Evolutionary conservation across 2,888 invertebrate species (phyloP).

Genomic region (Sarcophaga rosellei): DNA sequence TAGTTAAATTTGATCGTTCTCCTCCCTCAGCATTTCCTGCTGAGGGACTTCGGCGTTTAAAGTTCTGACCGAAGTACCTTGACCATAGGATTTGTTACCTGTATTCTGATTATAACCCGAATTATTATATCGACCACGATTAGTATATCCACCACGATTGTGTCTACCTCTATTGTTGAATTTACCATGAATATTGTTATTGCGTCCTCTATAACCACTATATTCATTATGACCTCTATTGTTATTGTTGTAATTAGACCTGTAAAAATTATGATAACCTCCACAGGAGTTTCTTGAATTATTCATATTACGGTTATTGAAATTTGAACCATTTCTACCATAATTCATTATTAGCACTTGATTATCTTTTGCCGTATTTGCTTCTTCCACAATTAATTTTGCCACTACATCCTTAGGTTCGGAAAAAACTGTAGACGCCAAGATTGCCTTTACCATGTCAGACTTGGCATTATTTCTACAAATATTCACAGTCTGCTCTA

Average conservation of each 20-base stretch:
- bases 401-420: background rate
- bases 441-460: conserved; percentile 10
- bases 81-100: background rate
- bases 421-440: background rate
- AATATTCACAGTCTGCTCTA: background rate
- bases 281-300: too few relatives aligned
- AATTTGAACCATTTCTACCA: too few relatives aligned
- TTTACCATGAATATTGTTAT: conserved; percentile 2
- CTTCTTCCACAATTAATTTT: background rate
- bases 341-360: too few relatives aligned
- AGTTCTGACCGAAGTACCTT: background rate
- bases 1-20: too few relatives aligned
- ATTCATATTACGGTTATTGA: too few relatives aligned
- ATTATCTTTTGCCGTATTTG: too few relatives aligned
- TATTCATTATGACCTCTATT: background rate
- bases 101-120: background rate
- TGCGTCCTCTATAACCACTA: background rate
- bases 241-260: too few relatives aligned
- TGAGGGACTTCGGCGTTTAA: conserved; percentile 44
- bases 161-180: background rate
- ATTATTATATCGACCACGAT: background rate
- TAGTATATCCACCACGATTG: background rate
- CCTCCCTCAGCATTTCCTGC: too few relatives aligned
- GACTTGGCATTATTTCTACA: conserved; percentile 26
- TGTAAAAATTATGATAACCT: too few relatives aligned